phyloP scores from a whole-genome alignment of 2,113 vertebrate genomes.

The Ictidomys tridecemlineatus region DNA sequence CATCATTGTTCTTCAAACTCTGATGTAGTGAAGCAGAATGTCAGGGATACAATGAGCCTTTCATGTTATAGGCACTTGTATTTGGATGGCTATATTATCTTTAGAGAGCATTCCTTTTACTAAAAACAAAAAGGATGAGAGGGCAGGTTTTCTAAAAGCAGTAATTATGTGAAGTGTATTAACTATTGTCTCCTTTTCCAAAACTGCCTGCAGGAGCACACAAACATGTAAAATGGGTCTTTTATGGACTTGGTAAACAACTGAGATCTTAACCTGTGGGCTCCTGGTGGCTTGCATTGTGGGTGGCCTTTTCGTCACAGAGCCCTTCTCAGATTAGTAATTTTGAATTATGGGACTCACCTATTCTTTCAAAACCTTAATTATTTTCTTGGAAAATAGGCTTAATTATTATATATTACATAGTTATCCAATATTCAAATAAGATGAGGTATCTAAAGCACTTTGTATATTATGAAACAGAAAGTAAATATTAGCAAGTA shows the following conservation, averaged over 20 bases:
- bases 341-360: neutral
- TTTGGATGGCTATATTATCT: slow-evolving; percentile 67
- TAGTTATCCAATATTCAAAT: neutral
- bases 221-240: neutral
- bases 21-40: neutral
- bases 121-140: slow-evolving; percentile 27
- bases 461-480: neutral
- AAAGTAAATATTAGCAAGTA: neutral
- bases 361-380: neutral
- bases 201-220: neutral
- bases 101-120: slow-evolving; percentile 46
- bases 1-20: slow-evolving; percentile 47
- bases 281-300: neutral
- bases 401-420: neutral
- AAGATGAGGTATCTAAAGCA: neutral
- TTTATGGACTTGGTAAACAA: neutral
- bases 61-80: slow-evolving; percentile 31
- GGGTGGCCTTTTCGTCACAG: neutral
- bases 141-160: slow-evolving; percentile 39
- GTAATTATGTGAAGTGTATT: neutral
- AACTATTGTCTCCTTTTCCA: neutral
- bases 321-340: neutral
- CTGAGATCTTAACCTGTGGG: neutral
- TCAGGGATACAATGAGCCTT: slow-evolving; percentile 47
- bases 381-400: neutral